phyloP scores from a whole-genome alignment of 2,113 vertebrate genomes.

The Oryzias melastigma region DNA sequence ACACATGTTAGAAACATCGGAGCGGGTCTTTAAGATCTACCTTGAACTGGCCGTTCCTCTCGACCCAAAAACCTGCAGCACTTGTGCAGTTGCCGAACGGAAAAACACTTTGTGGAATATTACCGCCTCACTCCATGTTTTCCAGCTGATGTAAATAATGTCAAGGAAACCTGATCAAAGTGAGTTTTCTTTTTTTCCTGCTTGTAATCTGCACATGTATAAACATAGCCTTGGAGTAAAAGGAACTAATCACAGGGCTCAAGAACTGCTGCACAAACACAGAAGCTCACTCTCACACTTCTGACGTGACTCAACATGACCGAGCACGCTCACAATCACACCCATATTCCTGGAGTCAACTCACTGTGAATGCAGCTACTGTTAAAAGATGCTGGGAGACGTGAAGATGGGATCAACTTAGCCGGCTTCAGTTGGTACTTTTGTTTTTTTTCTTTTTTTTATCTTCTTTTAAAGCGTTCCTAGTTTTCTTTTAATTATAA shows the following conservation, averaged over 20 bases:
- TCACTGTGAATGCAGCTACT: slow-evolving; percentile 14
- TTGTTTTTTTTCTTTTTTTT: neutral
- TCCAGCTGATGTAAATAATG: too few relatives aligned
- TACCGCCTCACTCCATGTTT: too few relatives aligned
- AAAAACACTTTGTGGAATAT: too few relatives aligned
- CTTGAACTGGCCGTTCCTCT: too few relatives aligned
- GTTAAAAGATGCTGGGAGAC: slow-evolving; percentile 26
- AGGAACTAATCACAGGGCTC: slow-evolving; percentile 9
- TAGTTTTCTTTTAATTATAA: too few relatives aligned
- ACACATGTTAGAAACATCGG: too few relatives aligned
- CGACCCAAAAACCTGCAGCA: too few relatives aligned
- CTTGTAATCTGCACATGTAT: neutral
- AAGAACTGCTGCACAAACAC: slow-evolving; percentile 5
- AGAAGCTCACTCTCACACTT: slow-evolving; percentile 2
- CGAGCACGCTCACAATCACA: slow-evolving; percentile 41
- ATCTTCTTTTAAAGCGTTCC: too few relatives aligned
- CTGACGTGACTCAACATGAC: slow-evolving; percentile 34
- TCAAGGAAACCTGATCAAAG: too few relatives aligned
- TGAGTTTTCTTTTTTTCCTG: too few relatives aligned
- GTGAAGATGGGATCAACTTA: slow-evolving; percentile 38
- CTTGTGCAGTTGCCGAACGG: too few relatives aligned
- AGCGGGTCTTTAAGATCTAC: too few relatives aligned
- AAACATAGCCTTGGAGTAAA: neutral
- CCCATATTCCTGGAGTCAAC: slow-evolving; percentile 40
- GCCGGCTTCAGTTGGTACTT: slow-evolving; percentile 8